Conservation (phyloP, 2,113 vertebrate genomes). For the Cyprinodon tularosa region DNA sequence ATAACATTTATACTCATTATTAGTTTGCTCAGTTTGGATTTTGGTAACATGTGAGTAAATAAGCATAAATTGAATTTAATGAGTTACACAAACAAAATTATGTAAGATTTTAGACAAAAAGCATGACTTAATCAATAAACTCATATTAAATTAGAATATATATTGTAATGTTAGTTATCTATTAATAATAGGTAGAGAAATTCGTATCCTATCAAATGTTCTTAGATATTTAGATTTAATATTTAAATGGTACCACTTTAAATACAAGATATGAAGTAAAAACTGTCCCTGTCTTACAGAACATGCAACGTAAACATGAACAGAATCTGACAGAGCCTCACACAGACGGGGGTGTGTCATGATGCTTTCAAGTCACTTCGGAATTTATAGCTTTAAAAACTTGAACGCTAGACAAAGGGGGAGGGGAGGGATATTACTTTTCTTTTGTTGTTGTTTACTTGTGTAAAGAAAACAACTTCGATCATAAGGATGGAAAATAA, state of each 20-base stretch:
- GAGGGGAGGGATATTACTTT: background rate
- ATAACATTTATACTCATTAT: no score
- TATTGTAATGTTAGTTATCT: background rate
- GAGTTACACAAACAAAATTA: background rate
- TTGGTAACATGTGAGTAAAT: background rate
- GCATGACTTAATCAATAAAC: background rate
- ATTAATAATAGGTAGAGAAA: background rate
- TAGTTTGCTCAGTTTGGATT: background rate
- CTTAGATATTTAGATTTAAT: background rate
- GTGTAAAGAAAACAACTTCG: background rate
- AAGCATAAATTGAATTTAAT: background rate
- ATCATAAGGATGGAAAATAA: background rate
- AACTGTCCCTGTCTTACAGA: background rate
- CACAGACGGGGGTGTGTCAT: conserved; percentile 63
- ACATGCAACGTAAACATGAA: background rate
- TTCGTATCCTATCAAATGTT: background rate
- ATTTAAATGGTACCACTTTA: background rate
- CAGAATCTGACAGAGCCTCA: conserved; percentile 36
- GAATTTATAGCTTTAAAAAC: conserved; percentile 4
- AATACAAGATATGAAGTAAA: background rate
- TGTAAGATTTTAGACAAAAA: background rate
- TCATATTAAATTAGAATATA: background rate
- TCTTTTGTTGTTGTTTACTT: background rate
- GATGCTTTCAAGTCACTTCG: conserved; percentile 41
- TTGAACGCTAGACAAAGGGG: background rate